Conservation (phyloP, 2,888 invertebrate genomes). For the Brachyptera risi region DNA sequence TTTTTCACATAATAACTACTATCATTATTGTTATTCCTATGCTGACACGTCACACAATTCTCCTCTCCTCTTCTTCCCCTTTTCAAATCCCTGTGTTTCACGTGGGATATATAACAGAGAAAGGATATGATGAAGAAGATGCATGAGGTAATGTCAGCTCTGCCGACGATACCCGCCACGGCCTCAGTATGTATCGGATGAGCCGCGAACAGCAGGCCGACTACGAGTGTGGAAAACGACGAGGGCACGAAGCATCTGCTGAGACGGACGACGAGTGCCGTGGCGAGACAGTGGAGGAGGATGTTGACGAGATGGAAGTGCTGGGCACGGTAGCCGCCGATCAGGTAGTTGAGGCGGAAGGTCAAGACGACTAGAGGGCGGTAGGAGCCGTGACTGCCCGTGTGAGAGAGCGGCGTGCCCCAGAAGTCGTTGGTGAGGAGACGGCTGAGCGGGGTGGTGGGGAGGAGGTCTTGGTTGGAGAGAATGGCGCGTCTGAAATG, state of each 20-base stretch:
- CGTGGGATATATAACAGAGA: constrained; percentile 77
- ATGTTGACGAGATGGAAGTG: constrained; percentile 87
- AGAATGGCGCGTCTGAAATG: constrained; percentile 88
- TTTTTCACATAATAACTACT: too few relatives aligned
- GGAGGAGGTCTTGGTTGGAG: constrained; percentile 84
- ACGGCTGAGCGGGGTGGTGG: constrained; percentile 74
- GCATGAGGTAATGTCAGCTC: constrained; percentile 90
- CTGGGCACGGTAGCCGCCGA: constrained; percentile 62
- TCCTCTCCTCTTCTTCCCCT: too few relatives aligned
- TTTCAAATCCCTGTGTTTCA: constrained; percentile 40
- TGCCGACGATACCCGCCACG: constrained; percentile 91
- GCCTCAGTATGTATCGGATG: constrained; percentile 98
- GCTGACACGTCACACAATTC: too few relatives aligned
- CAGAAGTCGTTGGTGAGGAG: constrained; percentile 94
- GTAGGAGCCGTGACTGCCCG: constrained; percentile 95
- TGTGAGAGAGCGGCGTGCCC: constrained; percentile 91
- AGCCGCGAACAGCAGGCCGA: constrained; percentile 85
- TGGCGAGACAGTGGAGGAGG: constrained; percentile 78
- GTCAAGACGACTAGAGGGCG: constrained; percentile 87
- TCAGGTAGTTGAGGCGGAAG: constrained; percentile 75
- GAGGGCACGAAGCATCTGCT: constrained; percentile 51
- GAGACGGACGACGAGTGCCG: constrained; percentile 74
- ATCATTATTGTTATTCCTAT: too few relatives aligned
- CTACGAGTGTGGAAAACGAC: constrained; percentile 44
- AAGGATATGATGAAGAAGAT: constrained; percentile 86